Conservation (phyloP, 2,797 vertebrate genomes). For the Hippocampus kuda region DNA sequence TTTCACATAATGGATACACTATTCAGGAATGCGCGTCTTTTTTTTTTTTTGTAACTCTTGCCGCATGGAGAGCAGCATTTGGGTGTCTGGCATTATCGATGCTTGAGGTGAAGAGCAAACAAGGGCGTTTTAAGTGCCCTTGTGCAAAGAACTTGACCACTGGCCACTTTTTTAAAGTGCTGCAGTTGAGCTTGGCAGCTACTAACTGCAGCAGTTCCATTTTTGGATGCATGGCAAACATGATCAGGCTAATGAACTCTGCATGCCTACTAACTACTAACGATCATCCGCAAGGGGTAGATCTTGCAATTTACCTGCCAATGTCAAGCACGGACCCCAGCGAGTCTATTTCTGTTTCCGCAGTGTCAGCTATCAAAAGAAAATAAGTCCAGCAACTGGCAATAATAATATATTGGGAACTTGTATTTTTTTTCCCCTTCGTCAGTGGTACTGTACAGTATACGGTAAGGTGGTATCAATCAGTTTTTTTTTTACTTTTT, state of each 20-base stretch:
- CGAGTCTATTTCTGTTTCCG: no score
- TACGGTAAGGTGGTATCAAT: background rate
- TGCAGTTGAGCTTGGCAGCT: background rate
- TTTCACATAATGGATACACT: background rate
- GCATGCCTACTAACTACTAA: background rate
- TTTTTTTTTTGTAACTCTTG: background rate
- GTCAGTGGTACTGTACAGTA: background rate
- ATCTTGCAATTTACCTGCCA: no score
- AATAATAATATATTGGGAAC: no score
- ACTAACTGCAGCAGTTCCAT: background rate
- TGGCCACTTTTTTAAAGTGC: slow-evolving; percentile 2
- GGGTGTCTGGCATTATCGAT: background rate
- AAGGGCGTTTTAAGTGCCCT: background rate
- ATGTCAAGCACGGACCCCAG: no score
- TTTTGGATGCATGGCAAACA: background rate
- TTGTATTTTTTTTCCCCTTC: background rate
- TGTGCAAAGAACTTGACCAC: background rate
- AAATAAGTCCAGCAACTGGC: no score
- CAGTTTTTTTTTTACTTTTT: background rate
- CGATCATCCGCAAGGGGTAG: background rate
- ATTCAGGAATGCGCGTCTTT: background rate
- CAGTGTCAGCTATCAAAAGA: no score
- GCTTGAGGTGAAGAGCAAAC: background rate
- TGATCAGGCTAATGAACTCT: background rate
- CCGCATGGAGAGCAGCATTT: background rate